Base-by-base conservation (phyloP, 2,888 invertebrate genomes). In the Thera obeliscata region DNA sequence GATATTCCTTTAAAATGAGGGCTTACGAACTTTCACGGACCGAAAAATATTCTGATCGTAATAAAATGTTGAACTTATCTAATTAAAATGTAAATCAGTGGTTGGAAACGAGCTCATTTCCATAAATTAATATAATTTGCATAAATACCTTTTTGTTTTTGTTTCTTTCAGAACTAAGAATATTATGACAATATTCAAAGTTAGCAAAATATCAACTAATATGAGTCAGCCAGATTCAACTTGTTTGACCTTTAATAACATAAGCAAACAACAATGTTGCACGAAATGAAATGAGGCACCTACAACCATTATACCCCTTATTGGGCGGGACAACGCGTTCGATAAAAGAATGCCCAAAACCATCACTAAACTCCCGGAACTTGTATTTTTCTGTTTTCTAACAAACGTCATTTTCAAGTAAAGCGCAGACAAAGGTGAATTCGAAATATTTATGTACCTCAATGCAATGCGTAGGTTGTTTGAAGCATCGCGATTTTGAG, bases 401-500 rank as follows among this genome's bases (percentile, higher is more conserved):
- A 36, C 55, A 38, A 38, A 36, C 11, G 9, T 52, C 33, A 52
- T 33, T 52, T 6, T 33, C 33, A 33, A 7, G 22, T 22, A 22
- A 22, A 22, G 22, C 22, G 22, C 22, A 22, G 22, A 22, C 22
- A 52, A 33, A 33, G 2, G 43, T 9, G 9, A 8, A 9, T 46
- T 46, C 9, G 9, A 33, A 48, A 48, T n/a, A n/a, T n/a, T n/a
- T 22, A 55, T 48, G 3, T 70, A 66, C 61, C 58, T 56, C 56
- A 61, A 61, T 64, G 79, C 56, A 61, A 61, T 64, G 79, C 81
- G 84, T 82, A 78, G 81, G 81, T 76, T 73, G 79, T 5, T 50
- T 50, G 75, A 75, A 79, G 77, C 78, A 80, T 83, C 78, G 76
- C 75, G 76, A 77, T 73, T 70, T 69, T 73, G 78, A 78, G 73